Conservation (phyloP, 2,113 vertebrate genomes). For the Crotalus helleri region DNA sequence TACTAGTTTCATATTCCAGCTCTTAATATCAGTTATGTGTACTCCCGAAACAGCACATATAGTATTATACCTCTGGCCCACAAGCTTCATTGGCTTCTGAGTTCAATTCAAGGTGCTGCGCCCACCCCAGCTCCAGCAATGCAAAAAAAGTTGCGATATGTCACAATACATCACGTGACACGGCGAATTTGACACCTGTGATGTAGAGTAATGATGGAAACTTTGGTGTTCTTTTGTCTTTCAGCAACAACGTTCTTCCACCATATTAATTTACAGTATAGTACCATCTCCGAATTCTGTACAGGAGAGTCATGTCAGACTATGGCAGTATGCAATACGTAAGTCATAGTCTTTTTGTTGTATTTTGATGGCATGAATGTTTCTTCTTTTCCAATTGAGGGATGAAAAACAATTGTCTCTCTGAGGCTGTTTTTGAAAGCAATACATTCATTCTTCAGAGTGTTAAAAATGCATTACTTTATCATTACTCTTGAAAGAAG, state of each 20-base stretch:
- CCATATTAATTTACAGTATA: conserved; percentile 98
- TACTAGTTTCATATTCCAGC: neutral
- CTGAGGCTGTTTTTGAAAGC: neutral
- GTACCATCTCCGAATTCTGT: conserved; percentile 99
- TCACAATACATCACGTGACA: too few relatives aligned
- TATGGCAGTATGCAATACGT: conserved; percentile 97
- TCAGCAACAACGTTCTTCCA: conserved; percentile 98
- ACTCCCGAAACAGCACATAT: neutral
- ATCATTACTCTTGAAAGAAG: neutral
- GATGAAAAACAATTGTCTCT: neutral
- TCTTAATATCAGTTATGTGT: neutral
- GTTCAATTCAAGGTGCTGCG: neutral
- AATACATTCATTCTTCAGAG: conserved; percentile 27
- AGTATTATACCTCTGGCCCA: neutral
- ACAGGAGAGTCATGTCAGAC: conserved; percentile 96
- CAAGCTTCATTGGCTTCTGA: neutral
- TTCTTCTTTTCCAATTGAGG: neutral
- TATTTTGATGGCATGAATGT: neutral
- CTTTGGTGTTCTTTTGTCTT: conserved; percentile 38
- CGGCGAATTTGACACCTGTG: too few relatives aligned
- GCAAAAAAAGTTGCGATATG: too few relatives aligned
- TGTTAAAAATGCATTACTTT: conserved; percentile 34
- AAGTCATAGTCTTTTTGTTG: conserved; percentile 63
- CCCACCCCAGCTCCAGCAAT: too few relatives aligned
- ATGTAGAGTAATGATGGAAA: conserved; percentile 10